A percentile compares a stretch with the other conserved stretches of the same genome.
phyloP scores from a whole-genome alignment of 2,888 invertebrate genomes.

The Andrena haemorrhoa region DNA sequence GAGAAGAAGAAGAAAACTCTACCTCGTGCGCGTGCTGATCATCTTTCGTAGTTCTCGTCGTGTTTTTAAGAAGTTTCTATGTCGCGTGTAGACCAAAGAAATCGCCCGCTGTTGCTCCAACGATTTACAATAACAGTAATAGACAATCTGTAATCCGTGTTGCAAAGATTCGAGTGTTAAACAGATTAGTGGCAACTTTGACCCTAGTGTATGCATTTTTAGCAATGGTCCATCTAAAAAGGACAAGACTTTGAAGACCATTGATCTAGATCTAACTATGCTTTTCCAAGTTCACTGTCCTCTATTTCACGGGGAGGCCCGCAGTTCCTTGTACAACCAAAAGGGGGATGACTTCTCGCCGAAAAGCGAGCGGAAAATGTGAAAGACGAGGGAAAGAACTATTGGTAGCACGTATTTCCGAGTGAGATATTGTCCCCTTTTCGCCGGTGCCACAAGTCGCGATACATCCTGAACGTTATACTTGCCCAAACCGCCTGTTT shows the following conservation, averaged over 20 bases:
- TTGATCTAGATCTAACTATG: not conserved
- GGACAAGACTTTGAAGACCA: not conserved
- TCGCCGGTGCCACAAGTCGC: not conserved
- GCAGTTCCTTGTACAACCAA: too few species aligned
- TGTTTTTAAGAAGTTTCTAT: constrained; percentile 42
- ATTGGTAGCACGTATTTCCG: too few species aligned
- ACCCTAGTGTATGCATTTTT: not conserved
- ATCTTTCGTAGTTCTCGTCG: constrained; percentile 40
- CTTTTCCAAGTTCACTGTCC: too few species aligned
- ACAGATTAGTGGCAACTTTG: not conserved
- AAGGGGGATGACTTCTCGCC: too few species aligned
- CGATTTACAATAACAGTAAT: constrained; percentile 16
- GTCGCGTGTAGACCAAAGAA: constrained; percentile 8
- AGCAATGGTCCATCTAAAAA: not conserved
- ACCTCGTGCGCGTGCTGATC: constrained; percentile 64
- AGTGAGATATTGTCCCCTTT: too few species aligned
- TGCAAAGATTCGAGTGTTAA: not conserved
- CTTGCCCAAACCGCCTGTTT: constrained; percentile 2
- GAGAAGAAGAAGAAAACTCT: constrained; percentile 46
- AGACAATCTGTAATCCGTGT: constrained; percentile 16
- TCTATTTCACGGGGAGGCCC: too few species aligned
- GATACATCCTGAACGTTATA: not conserved
- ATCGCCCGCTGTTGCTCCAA: constrained; percentile 56
- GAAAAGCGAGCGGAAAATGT: too few species aligned
- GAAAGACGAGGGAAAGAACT: too few species aligned